Percentiles rank a stretch among this genome's conserved stretches.
phyloP scores from a whole-genome alignment of 2,113 vertebrate species.

The Pandion haliaetus region DNA sequence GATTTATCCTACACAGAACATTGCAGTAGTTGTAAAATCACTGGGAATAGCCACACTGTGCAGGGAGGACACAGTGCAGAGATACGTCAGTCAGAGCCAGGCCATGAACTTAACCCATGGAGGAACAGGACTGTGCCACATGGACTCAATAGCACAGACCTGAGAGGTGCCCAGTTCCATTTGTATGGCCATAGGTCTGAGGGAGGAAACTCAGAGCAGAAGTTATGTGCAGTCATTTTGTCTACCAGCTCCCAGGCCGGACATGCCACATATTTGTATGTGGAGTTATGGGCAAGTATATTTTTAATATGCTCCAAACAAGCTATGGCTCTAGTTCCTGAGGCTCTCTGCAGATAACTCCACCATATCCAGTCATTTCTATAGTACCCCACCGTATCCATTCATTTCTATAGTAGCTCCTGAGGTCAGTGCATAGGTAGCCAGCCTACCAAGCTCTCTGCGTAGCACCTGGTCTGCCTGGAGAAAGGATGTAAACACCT shows the following conservation, averaged over 20 bases:
- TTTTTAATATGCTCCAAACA: not conserved
- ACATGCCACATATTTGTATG: not conserved
- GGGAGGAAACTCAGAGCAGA: not conserved
- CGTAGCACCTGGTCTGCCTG: not conserved
- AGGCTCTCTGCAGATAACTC: not conserved
- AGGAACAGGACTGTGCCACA: not conserved
- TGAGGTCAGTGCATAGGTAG: not conserved
- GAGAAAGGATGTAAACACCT: conserved; percentile 21
- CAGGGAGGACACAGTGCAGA: not conserved
- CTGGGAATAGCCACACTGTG: not conserved
- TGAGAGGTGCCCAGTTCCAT: not conserved
- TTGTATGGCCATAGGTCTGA: not conserved
- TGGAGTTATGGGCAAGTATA: not conserved
- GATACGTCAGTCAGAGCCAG: not conserved
- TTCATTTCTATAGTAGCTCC: not conserved
- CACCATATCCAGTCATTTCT: not conserved
- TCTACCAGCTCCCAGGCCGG: not conserved
- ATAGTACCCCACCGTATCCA: fast-evolving
- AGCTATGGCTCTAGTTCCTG: not conserved
- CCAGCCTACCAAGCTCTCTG: not conserved
- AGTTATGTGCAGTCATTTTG: not conserved
- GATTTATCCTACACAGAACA: not conserved
- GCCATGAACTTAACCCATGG: fast-evolving
- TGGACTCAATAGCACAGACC: not conserved
- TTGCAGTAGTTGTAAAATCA: not conserved